Evolutionary conservation across 2,797 vertebrate genomes (phyloP).

Genomic region (Myotis planiceps): DNA sequence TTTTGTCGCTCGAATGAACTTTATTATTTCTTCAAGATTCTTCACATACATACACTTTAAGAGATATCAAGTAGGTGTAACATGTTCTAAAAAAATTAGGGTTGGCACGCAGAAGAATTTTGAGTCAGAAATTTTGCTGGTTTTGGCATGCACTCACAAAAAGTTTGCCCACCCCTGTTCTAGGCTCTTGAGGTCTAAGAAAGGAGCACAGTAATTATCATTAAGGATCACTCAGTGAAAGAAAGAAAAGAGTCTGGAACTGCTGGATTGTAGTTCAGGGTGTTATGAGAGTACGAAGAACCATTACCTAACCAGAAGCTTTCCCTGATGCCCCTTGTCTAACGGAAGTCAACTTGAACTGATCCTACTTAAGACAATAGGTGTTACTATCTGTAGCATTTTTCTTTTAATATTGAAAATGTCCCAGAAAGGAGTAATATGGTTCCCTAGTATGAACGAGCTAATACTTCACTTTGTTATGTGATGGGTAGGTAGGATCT

Average conservation of each 20-base stretch:
- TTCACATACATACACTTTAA: too few relatives aligned
- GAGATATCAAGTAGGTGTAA: too few relatives aligned
- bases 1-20: too few relatives aligned
- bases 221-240: neutral
- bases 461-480: neutral
- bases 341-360: neutral
- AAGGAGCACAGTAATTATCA: neutral
- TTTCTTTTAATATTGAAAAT: neutral
- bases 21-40: too few relatives aligned
- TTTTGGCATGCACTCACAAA: too few relatives aligned
- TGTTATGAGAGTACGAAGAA: neutral
- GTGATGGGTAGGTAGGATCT: too few relatives aligned
- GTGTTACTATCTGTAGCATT: neutral
- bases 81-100: too few relatives aligned
- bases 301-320: neutral
- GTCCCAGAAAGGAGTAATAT: neutral
- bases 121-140: too few relatives aligned
- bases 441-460: neutral
- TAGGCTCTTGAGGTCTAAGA: neutral
- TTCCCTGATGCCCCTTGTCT: neutral
- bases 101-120: too few relatives aligned
- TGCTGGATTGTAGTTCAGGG: neutral
- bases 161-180: neutral
- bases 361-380: neutral
- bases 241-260: neutral